phyloP scores from a whole-genome alignment of 2,113 vertebrate genomes.

The Dromas ardeola region DNA sequence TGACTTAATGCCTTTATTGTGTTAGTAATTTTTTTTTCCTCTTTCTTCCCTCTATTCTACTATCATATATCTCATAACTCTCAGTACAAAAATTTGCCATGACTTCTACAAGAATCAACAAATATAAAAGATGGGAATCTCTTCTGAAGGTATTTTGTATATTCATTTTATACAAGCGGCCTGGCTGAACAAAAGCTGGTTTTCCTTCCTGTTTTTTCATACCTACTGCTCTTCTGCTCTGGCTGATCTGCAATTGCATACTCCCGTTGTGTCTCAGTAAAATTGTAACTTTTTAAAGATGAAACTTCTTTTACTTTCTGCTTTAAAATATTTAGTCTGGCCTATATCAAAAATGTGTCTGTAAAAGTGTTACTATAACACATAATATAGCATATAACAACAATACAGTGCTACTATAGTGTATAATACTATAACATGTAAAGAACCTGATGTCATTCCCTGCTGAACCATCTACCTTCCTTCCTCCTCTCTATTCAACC shows the following conservation, averaged over 20 bases:
- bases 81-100: background rate
- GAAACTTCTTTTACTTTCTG: background rate
- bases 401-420: accelerated
- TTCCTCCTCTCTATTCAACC: background rate
- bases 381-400: background rate
- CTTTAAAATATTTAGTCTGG: background rate
- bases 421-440: background rate
- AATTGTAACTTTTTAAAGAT: background rate
- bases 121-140: background rate
- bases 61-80: background rate
- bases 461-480: background rate
- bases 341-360: background rate
- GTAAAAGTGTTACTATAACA: background rate
- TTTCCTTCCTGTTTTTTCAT: background rate
- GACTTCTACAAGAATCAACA: background rate
- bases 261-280: background rate
- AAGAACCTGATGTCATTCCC: background rate
- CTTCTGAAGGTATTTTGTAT: background rate
- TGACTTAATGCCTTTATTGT: background rate
- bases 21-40: background rate
- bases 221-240: background rate
- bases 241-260: background rate
- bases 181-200: background rate
- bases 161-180: background rate
- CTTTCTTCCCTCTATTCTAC: background rate